phyloP scores from a whole-genome alignment of 35 echinoderm and acorn worm genomes.

The Hemicentrotus pulcherrimus region DNA sequence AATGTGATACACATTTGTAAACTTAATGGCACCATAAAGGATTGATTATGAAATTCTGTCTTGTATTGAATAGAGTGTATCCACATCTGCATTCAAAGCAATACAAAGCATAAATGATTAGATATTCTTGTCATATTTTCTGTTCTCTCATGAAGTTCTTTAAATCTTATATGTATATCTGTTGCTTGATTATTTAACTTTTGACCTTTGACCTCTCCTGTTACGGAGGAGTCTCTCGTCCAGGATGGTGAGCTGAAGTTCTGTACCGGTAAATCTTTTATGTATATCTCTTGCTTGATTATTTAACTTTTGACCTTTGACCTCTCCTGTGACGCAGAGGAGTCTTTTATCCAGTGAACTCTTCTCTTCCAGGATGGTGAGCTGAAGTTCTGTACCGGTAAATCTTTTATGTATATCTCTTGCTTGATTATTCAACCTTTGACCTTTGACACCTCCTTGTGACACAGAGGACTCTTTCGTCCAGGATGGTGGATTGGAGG shows the following conservation, averaged over 20 bases:
- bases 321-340: background rate
- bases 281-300: background rate
- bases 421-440: background rate
- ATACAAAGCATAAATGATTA: too few relatives aligned
- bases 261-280: too few relatives aligned
- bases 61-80: too few relatives aligned
- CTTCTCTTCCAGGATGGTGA: slow-evolving; percentile 3
- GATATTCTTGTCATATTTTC: too few relatives aligned
- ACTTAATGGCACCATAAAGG: too few relatives aligned
- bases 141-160: too few relatives aligned
- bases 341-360: too few relatives aligned
- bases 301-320: background rate
- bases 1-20: too few relatives aligned
- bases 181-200: background rate
- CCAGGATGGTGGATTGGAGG: background rate
- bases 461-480: background rate
- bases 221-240: background rate
- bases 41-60: too few relatives aligned
- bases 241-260: background rate
- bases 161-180: too few relatives aligned
- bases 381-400: too few relatives aligned
- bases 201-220: background rate
- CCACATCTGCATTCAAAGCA: too few relatives aligned
- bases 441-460: background rate
- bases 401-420: background rate